phyloP scores from a whole-genome alignment of 2,888 invertebrate species.

The Pheosia tremula region DNA sequence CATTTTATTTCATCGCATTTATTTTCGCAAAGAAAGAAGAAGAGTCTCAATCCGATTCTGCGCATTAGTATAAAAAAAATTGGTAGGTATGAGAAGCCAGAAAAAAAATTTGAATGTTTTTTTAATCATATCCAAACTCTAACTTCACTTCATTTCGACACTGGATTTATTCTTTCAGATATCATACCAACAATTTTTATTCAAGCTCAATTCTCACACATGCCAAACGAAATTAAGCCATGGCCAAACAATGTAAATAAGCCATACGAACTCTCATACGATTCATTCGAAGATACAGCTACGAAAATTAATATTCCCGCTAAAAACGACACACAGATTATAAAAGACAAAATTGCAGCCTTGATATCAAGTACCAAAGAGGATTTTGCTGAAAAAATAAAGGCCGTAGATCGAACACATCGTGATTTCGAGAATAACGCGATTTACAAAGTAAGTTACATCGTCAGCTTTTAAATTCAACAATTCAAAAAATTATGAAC shows the following conservation, averaged over 20 bases:
- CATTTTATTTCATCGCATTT: no score
- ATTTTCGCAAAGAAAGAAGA: no score
- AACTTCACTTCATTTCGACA: neutral
- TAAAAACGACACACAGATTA: neutral
- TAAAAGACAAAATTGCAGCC: neutral
- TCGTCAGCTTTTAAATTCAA: constrained; percentile 1
- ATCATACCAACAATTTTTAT: neutral
- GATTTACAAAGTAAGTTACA: neutral
- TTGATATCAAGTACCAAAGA: constrained; percentile 2
- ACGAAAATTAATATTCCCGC: neutral
- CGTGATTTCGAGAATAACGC: neutral
- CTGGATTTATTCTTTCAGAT: neutral
- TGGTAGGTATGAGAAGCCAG: no score
- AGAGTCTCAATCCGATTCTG: no score
- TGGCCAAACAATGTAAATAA: neutral
- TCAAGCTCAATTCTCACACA: no score
- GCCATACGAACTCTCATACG: neutral
- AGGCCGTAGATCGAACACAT: neutral
- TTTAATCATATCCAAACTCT: no score
- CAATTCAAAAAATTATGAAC: neutral
- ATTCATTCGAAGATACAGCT: neutral
- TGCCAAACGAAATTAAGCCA: neutral
- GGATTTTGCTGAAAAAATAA: constrained; percentile 4
- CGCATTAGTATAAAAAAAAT: no score
- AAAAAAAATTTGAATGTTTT: no score